These are phyloP conservation scores for Tupaia tana DNA, from an alignment of 2,113 vertebrate genomes.

Conservation along the genomic window DNA sequence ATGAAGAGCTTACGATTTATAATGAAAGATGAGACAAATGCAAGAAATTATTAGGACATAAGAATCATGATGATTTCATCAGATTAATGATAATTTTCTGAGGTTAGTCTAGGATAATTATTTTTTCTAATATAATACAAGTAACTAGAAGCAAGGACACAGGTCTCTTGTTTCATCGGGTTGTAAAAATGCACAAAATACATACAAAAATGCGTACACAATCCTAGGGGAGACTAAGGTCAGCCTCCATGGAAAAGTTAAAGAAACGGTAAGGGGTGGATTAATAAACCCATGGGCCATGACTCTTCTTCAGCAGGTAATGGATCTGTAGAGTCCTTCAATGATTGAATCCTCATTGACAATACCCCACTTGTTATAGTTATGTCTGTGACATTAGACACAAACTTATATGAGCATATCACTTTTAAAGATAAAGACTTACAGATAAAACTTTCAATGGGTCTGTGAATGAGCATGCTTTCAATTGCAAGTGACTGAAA, in stretches of 20 bases:
- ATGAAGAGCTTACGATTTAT: slow-evolving; percentile 25
- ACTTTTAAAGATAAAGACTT: neutral
- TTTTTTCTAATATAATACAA: neutral
- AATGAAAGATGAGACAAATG: neutral
- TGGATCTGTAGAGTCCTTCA: neutral
- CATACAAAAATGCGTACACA: neutral
- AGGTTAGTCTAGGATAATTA: neutral
- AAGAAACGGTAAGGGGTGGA: accelerated
- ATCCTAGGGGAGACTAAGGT: neutral
- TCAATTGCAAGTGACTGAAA: neutral
- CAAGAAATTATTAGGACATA: neutral
- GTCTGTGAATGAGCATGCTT: neutral
- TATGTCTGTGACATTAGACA: neutral
- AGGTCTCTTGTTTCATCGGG: neutral
- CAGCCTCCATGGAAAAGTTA: neutral
- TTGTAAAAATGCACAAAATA: neutral
- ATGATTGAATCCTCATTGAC: neutral
- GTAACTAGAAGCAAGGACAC: neutral
- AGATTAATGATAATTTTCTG: neutral
- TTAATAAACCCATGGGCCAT: too few species aligned
- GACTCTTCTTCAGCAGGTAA: neutral
- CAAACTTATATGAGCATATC: neutral
- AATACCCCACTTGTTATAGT: too few species aligned
- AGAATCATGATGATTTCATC: neutral
- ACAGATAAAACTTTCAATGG: neutral